Evolutionary conservation across 2,888 invertebrate genomes (phyloP), one percentile per base, ranked within the genome.

Genomic region (Agrenia bidenticulata): DNA sequence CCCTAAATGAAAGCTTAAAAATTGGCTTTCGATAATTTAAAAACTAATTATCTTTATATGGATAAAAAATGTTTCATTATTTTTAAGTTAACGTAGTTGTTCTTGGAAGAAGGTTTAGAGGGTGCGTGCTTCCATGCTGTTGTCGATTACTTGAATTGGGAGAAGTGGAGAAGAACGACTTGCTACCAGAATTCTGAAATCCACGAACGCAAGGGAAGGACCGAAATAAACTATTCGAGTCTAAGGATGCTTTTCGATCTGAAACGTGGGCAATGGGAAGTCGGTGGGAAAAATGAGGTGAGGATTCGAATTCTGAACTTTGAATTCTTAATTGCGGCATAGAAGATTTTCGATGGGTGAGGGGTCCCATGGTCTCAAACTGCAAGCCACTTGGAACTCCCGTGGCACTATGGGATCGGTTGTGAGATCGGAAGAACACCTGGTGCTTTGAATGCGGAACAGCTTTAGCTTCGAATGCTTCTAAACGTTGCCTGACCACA

Each of bases 41-140:
- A 51, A 51, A 51, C 2, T 51, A 51, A 51, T 51, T 32, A 32
- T 32, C 11, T 32, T 11, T 4, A 32, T 32, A n/a, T n/a, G n/a
- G n/a, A n/a, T n/a, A n/a, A n/a, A 32, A 32, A 32, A 32, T 7
- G 11, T 32, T 32, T 7, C 11, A 32, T 21, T 51, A 51, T 7
- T 17, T 2, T 32, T 55, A 57, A 13, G 56, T 57, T 37, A 57
- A 41, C 4, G 58, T 58, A 2, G 58, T 23, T 9, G 74, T 72
- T 66, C 73, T 72, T 42, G 88, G 88, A 81, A 94, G 85, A 85
- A 89, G 89, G 78, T 92, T 88, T 79, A 94, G 84, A 75, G 94
- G 94, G 85, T 94, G 94, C 78, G 90, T 92, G 82, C 91, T 92
- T 77, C 94, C 94, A 81, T 94, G 93, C 79, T 88, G 86, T 81